Base-by-base conservation (phyloP, 1,140 invertebrate species). In the Adoxophyes honmai region DNA sequence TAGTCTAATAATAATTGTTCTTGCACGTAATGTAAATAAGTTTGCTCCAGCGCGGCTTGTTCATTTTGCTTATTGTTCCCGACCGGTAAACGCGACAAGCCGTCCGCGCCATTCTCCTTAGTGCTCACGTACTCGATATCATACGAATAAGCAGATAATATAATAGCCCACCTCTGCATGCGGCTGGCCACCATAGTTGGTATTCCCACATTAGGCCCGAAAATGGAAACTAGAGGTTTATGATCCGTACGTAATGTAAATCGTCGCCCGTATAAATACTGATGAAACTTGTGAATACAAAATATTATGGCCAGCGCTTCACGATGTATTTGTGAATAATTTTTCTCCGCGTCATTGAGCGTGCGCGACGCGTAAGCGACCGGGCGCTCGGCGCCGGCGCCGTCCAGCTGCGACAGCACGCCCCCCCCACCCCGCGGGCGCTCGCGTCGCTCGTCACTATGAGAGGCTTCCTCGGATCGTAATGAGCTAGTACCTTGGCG, bases 361-460 rank as follows among this genome's bases (percentile, higher is more conserved):
- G 61, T 65, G 42, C 55, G 48, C 7, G 73, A 78, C 16, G 57
- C 60, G 38, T 69, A 77, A 7, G 57, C 57, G 34, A 76, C 60
- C 7, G 68, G 37, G 51, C 63, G 61, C 38, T 52, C 33, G n/a
- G 36, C 38, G 8, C 69, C 7, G 57, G 21, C 21, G 13, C 33
- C 48, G 35, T n/a, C n/a, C n/a, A n/a, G 34, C 36, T 72, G 64
- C 16, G 56, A 53, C 9, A 75, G 28, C 36, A 61, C 60, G 7
- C 33, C 59, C 10, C 56, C 60, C 8, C 59, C 61, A 10, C 68
- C 66, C 15, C 63, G 55, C 51, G 34, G n/a, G n/a, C 53, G 8
- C 57, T 51, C 57, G 74, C 60, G 83, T 90, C 52, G 11, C 57
- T 55, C 9, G 28, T 33, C 7, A 11, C 13, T 14, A 38, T 15